Conservation (phyloP, 2,113 vertebrate species). For the Pardalotus punctatus region DNA sequence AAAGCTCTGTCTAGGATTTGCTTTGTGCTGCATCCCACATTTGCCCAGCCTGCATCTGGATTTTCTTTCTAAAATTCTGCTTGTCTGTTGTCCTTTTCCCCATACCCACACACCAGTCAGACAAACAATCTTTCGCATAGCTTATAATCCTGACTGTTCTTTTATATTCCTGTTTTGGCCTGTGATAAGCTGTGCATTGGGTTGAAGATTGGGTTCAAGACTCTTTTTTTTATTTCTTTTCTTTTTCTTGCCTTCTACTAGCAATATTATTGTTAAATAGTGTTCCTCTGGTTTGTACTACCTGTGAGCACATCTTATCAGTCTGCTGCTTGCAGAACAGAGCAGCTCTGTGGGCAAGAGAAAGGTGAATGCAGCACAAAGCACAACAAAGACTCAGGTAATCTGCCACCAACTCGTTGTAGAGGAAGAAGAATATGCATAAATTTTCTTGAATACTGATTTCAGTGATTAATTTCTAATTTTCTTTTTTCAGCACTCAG, state of each 20-base stretch:
- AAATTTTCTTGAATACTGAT: background rate
- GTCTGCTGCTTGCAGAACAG: background rate
- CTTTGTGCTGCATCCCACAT: background rate
- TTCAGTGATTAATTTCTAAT: background rate
- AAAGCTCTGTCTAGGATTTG: constrained; percentile 14
- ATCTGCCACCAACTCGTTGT: background rate
- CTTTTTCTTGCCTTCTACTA: background rate
- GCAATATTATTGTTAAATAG: background rate
- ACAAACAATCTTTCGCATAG: background rate
- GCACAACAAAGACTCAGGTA: background rate
- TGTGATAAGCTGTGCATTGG: background rate
- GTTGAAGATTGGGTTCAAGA: background rate
- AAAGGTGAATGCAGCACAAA: background rate
- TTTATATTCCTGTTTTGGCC: background rate
- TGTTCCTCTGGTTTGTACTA: background rate
- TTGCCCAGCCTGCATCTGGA: constrained; percentile 26
- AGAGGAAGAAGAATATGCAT: background rate
- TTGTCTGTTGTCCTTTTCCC: background rate
- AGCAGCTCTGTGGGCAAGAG: background rate
- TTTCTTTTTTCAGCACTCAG: background rate
- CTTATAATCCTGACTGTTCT: background rate
- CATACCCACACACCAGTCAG: background rate
- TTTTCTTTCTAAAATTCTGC: constrained; percentile 17
- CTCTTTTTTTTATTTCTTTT: background rate
- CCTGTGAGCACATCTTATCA: background rate